Percentiles rank a stretch among this genome's conserved stretches.
phyloP scores from a whole-genome alignment of 2,113 vertebrate genomes.

The Podarcis muralis region DNA sequence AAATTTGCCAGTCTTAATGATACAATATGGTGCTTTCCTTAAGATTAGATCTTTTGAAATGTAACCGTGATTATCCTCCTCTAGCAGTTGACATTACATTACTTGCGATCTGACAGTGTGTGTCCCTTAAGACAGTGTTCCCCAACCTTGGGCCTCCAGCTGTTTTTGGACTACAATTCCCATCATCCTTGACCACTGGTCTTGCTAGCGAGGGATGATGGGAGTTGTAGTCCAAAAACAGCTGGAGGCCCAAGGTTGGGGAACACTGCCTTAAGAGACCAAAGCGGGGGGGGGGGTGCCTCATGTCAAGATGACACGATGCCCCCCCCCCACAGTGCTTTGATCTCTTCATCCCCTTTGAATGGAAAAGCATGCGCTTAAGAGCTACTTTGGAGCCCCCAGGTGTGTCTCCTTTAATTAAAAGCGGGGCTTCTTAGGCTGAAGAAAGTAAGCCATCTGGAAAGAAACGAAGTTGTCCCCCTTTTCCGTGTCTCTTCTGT shows the following conservation, averaged over 20 bases:
- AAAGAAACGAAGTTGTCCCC: not conserved
- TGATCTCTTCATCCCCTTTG: not conserved
- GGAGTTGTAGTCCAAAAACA: no score
- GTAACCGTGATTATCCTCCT: not conserved
- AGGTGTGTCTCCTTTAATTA: not conserved
- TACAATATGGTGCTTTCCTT: not conserved
- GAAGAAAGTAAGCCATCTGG: not conserved
- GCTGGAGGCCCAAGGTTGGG: no score
- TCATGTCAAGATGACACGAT: no score
- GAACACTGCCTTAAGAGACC: not conserved
- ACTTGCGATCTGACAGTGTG: not conserved
- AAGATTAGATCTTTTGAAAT: not conserved
- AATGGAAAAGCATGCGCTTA: not conserved
- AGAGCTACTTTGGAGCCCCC: not conserved
- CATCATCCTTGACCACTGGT: no score
- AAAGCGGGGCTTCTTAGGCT: not conserved
- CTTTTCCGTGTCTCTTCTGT: not conserved
- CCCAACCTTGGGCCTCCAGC: no score
- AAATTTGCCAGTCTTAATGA: not conserved
- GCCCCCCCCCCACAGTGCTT: no score
- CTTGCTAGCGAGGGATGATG: no score
- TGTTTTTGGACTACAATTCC: no score
- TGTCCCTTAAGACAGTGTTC: not conserved
- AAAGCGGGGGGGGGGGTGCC: no score
- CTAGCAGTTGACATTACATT: not conserved